Percentiles rank a stretch among this genome's conserved stretches.
These are phyloP conservation scores for Cottus gobio DNA, from an alignment of 2,113 vertebrate genomes.

Conservation along the genomic window DNA sequence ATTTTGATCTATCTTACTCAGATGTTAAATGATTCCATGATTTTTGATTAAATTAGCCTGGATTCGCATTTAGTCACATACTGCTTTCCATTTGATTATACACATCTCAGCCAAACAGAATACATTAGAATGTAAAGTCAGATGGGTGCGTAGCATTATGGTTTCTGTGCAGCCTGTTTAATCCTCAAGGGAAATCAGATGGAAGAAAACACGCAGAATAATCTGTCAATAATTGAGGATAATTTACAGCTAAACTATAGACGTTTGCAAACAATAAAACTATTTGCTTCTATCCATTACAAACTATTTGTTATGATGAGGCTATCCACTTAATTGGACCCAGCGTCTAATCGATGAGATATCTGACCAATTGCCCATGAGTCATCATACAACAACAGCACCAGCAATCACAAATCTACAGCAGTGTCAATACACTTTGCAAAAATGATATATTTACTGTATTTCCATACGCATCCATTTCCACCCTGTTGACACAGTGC, in stretches of 20 bases:
- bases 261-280: constrained; percentile 66
- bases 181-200: constrained; percentile 72
- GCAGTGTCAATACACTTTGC: constrained; percentile 64
- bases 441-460: constrained; percentile 70
- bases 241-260: constrained; percentile 69
- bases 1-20: neutral
- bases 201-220: constrained; percentile 60
- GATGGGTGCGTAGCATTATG: constrained; percentile 30
- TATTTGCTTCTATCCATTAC: constrained; percentile 52
- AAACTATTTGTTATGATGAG: constrained; percentile 61
- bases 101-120: constrained; percentile 37
- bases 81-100: constrained; percentile 48
- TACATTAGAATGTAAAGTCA: constrained; percentile 43
- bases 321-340: constrained; percentile 68
- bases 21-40: constrained; percentile 18
- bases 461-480: constrained; percentile 63
- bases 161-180: constrained; percentile 25
- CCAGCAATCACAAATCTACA: constrained; percentile 61
- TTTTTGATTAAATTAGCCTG: constrained; percentile 35
- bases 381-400: constrained; percentile 69
- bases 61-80: constrained; percentile 27
- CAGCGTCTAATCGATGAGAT: constrained; percentile 69
- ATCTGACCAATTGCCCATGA: constrained; percentile 63
- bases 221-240: constrained; percentile 72
- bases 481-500: constrained; percentile 51